phyloP scores from a whole-genome alignment of 2,797 vertebrate species.

The Sebastes steindachneri region DNA sequence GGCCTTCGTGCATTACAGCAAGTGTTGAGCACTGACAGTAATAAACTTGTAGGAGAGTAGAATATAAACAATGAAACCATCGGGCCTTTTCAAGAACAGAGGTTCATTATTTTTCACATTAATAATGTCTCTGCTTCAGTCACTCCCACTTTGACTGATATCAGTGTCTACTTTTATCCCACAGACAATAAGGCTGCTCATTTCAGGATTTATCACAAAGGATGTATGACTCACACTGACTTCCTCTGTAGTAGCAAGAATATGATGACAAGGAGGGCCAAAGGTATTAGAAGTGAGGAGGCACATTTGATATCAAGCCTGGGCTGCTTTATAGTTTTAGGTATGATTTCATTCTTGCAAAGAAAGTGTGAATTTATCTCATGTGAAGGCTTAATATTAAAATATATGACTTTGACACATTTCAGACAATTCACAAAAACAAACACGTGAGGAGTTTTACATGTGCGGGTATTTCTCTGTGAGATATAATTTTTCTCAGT shows the following conservation, averaged over 20 bases:
- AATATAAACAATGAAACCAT: background rate
- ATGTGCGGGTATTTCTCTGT: background rate
- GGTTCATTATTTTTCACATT: background rate
- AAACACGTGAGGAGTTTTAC: background rate
- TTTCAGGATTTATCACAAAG: background rate
- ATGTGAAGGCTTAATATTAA: background rate
- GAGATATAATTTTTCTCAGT: background rate
- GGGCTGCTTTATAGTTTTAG: background rate
- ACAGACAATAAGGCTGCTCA: background rate
- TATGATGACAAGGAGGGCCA: background rate
- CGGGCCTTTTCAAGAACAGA: background rate
- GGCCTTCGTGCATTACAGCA: background rate
- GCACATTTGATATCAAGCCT: background rate
- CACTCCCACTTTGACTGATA: background rate
- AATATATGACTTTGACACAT: background rate
- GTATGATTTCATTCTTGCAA: background rate
- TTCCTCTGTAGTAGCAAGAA: background rate
- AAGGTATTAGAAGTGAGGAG: background rate
- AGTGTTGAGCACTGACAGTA: background rate
- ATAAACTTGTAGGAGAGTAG: background rate
- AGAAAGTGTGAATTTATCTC: background rate
- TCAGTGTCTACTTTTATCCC: background rate
- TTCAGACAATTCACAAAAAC: background rate
- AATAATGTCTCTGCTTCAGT: background rate
- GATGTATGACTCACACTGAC: background rate